These are phyloP conservation scores for Ctenicera cuprea DNA, from an alignment of 2,888 invertebrate species.

Conservation along the genomic window DNA sequence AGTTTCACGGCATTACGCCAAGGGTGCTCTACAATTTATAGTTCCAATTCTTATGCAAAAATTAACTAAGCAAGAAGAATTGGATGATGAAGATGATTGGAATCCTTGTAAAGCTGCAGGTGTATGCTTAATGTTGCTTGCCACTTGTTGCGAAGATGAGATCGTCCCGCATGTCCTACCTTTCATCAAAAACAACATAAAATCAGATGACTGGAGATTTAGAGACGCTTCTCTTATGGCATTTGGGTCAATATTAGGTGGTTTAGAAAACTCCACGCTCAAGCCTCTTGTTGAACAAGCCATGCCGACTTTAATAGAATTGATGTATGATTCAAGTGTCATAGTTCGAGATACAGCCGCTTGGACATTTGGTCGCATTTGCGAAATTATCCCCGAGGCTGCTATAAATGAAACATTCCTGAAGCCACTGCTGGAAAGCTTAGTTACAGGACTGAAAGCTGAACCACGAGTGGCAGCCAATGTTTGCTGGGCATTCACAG, in stretches of 20 bases:
- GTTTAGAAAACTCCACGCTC: slow-evolving; percentile 89
- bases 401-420: slow-evolving; percentile 92
- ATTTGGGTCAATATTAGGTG: slow-evolving; percentile 90
- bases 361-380: slow-evolving; percentile 98
- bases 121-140: slow-evolving; percentile 97
- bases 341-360: slow-evolving; percentile 98
- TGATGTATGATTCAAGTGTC: slow-evolving; percentile 96
- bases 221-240: slow-evolving; percentile 98
- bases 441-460: slow-evolving; percentile 90
- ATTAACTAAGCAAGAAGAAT: slow-evolving; percentile 96
- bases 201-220: slow-evolving; percentile 91
- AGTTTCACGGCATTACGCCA: slow-evolving; percentile 97
- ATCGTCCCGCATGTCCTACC: slow-evolving; percentile 97
- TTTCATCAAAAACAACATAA: slow-evolving; percentile 96
- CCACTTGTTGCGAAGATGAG: slow-evolving; percentile 97
- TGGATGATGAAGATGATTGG: slow-evolving; percentile 99
- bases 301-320: slow-evolving; percentile 94
- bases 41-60: slow-evolving; percentile 96
- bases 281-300: slow-evolving; percentile 97
- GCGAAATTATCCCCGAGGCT: slow-evolving; percentile 97
- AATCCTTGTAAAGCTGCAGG: slow-evolving; percentile 99
- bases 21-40: slow-evolving; percentile 96
- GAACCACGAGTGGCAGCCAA: slow-evolving; percentile 98
- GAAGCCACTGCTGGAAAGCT: slow-evolving; percentile 86
- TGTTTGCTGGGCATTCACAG: slow-evolving; percentile 98